These are phyloP conservation scores for Heliconius cydno DNA, from an alignment of 2,888 invertebrate species.

Conservation along the genomic window DNA sequence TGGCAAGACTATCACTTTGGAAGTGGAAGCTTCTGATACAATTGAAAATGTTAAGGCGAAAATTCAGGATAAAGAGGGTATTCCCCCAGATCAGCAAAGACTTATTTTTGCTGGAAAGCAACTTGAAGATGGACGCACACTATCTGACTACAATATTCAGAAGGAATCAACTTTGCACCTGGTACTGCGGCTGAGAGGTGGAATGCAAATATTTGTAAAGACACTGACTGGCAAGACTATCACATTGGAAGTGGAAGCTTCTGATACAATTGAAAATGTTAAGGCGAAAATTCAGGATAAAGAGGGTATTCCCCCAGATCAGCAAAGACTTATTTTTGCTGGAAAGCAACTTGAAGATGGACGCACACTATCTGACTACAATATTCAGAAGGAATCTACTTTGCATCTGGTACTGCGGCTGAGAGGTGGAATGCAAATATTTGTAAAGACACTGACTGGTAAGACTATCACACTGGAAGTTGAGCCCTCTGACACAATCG, in stretches of 20 bases:
- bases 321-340: conserved; percentile 57
- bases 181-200: conserved; percentile 42
- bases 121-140: conserved; percentile 37
- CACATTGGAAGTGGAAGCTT: conserved; percentile 41
- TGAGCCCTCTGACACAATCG: conserved; percentile 67
- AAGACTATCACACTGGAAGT: conserved; percentile 60
- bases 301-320: conserved; percentile 59
- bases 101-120: conserved; percentile 85
- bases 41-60: conserved; percentile 52
- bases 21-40: conserved; percentile 73
- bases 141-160: conserved; percentile 40
- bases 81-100: conserved; percentile 68
- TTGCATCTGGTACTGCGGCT: conserved; percentile 57
- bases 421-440: conserved; percentile 61
- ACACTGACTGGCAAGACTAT: conserved; percentile 53
- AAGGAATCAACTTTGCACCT: conserved; percentile 38
- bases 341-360: conserved; percentile 60
- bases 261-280: conserved; percentile 56
- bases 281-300: conserved; percentile 49
- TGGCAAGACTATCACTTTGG: conserved; percentile 53
- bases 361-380: conserved; percentile 59
- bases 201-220: conserved; percentile 58
- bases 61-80: conserved; percentile 63
- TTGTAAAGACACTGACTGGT: conserved; percentile 59
- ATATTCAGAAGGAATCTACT: conserved; percentile 65